phyloP scores from a whole-genome alignment of 2,797 vertebrate genomes.

The Sternotherus odoratus region DNA sequence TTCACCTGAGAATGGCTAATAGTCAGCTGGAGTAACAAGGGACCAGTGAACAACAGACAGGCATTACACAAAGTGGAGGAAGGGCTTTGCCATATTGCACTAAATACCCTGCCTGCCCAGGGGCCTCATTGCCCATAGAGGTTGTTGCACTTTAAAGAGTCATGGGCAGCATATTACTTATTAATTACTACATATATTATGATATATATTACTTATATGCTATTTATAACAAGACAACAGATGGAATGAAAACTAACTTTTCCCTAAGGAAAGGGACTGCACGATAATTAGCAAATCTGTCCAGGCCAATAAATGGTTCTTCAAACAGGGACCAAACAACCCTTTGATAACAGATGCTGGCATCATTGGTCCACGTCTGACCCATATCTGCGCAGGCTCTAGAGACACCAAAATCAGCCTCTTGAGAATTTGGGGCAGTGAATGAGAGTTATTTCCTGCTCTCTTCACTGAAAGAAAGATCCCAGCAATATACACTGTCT shows the following conservation, averaged over 20 bases:
- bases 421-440: background rate
- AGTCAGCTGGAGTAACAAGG: background rate
- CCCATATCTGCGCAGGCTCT: background rate
- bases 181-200: too few species aligned
- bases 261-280: background rate
- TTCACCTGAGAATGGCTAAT: background rate
- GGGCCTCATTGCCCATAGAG: background rate
- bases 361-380: background rate
- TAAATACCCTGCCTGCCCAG: accelerated
- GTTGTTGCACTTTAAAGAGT: background rate
- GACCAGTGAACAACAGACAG: background rate
- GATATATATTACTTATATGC: background rate
- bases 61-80: background rate
- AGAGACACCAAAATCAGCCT: background rate
- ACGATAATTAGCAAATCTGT: background rate
- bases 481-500: accelerated
- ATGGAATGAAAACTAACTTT: background rate
- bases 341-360: background rate
- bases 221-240: background rate
- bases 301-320: accelerated
- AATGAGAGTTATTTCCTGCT: background rate
- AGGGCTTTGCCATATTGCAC: background rate
- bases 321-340: background rate
- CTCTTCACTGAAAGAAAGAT: background rate
- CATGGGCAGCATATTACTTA: background rate